Evolutionary conservation across 2,113 vertebrate species (phyloP), one percentile per base, ranked within the genome.

Genomic region (Conger conger): DNA sequence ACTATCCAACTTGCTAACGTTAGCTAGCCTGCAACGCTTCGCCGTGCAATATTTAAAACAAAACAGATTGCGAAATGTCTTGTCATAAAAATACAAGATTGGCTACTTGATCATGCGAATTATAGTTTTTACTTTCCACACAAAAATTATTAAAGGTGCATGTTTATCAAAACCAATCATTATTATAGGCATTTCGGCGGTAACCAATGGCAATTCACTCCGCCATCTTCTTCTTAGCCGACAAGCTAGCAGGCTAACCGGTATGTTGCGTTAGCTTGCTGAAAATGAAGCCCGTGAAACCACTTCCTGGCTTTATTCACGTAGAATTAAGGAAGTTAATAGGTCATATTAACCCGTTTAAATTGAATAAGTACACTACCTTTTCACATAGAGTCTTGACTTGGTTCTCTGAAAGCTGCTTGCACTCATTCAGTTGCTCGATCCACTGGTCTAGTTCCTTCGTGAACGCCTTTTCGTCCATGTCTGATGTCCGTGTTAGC

Each of bases 391-490:
- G 95, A 86, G 96, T 96, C 95, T 98, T 98, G 88, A 99, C 98
- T 93, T 99, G 97, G 87, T 97, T 97, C 91, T 99, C 97, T 1
- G 96, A 95, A 30, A 99, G 95, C 95, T 99, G 98, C 89, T 97
- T 99, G 93, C 97, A 99, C 90, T 98, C 97, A 84, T 98, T 97
- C 87, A 99, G 95, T 90, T 98, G 97, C 91, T 99, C 97, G 89
- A 99, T 96, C 97, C 98, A 98, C 87, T 97, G 97, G 92, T 99
- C 97, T 92, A 99, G 88, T 92, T 99, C 97, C 95, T 99, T 99
- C 86, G 96, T 98, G 90, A 98, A 98, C 78, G 96, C 94, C 94
- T 98, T 99, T 92, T 98, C 97, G 91, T 98, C 97, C 98, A 99
- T 99, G 88, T 68, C 89, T 68, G 63, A 15, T 63, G 57, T 63